These are phyloP conservation scores for Eupsittula cactorum DNA, from an alignment of 2,113 vertebrate species.

Conservation along the genomic window DNA sequence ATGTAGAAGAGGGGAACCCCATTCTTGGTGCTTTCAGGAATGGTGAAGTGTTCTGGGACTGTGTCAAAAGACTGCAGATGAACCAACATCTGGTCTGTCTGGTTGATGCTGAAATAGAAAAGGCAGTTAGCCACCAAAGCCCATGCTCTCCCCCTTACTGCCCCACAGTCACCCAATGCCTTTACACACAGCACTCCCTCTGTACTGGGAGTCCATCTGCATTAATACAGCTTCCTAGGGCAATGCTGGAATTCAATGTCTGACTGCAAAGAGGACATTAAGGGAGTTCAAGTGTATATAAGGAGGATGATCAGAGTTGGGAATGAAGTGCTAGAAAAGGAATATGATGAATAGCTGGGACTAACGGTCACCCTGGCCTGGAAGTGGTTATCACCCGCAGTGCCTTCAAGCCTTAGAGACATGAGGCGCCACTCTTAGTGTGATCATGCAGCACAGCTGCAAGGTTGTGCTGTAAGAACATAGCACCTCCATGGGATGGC, in stretches of 20 bases:
- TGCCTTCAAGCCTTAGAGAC: not conserved
- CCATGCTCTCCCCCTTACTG: not conserved
- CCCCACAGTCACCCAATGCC: not conserved
- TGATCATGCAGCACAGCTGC: not conserved
- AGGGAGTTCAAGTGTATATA: not conserved
- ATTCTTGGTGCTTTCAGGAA: conserved; percentile 98
- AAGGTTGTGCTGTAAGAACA: not conserved
- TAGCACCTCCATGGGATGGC: not conserved
- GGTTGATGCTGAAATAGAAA: conserved; percentile 88
- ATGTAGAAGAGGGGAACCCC: conserved; percentile 98
- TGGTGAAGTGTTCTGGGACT: conserved; percentile 93
- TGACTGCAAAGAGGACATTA: not conserved
- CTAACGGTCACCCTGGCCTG: not conserved
- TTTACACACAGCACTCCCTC: not conserved
- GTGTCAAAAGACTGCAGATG: conserved; percentile 97
- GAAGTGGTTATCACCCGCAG: not conserved
- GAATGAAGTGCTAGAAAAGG: not conserved
- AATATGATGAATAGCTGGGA: accelerated
- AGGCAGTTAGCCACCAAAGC: not conserved
- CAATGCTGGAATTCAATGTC: not conserved
- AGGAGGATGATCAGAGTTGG: not conserved
- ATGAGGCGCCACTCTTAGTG: not conserved
- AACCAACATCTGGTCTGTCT: conserved; percentile 98
- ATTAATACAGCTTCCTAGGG: not conserved
- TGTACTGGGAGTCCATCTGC: not conserved